Evolutionary conservation across 2,797 vertebrate species (phyloP).

Genomic region (Sebastes taczanowskii): DNA sequence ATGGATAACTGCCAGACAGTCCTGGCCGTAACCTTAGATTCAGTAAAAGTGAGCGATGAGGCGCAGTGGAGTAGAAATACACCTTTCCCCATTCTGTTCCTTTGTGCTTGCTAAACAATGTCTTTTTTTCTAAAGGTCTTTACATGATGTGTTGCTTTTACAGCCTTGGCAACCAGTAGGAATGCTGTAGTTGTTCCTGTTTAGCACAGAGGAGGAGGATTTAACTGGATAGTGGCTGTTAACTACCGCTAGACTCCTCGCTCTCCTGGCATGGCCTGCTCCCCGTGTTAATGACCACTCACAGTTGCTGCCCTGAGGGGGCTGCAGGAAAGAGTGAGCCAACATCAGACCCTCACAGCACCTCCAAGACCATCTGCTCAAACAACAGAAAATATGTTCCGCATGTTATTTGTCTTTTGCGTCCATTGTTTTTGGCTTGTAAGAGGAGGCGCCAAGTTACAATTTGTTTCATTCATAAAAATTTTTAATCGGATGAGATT

Average conservation of each 20-base stretch:
- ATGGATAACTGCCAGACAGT: slow-evolving; percentile 70
- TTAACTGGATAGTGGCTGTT: slow-evolving; percentile 65
- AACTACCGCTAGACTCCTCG: slow-evolving; percentile 67
- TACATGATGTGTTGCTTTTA: slow-evolving; percentile 48
- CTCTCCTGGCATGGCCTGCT: slow-evolving; percentile 63
- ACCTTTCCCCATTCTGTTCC: slow-evolving; percentile 41
- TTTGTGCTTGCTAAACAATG: slow-evolving; percentile 46
- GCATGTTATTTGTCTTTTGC: slow-evolving; percentile 28
- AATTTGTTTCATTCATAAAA: slow-evolving; percentile 42
- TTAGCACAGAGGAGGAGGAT: slow-evolving; percentile 44
- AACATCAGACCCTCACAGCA: slow-evolving; percentile 58
- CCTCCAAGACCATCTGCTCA: slow-evolving; percentile 64
- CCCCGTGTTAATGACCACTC: slow-evolving; percentile 71
- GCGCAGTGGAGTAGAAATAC: slow-evolving; percentile 46
- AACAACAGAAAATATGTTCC: slow-evolving; percentile 45
- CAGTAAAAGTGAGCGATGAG: slow-evolving; percentile 65
- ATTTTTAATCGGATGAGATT: slow-evolving; percentile 26
- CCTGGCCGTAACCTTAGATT: slow-evolving; percentile 60
- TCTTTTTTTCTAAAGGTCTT: slow-evolving; percentile 49
- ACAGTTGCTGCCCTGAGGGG: slow-evolving; percentile 68
- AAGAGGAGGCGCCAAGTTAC: slow-evolving; percentile 1
- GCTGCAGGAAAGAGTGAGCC: slow-evolving; percentile 56
- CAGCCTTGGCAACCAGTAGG: slow-evolving; percentile 31
- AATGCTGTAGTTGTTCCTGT: slow-evolving; percentile 48
- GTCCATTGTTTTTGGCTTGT: slow-evolving; percentile 26